Percentiles rank a stretch among this genome's conserved stretches.
phyloP scores from a whole-genome alignment of 2,113 vertebrate genomes.

The Mormyrus iriodes region DNA sequence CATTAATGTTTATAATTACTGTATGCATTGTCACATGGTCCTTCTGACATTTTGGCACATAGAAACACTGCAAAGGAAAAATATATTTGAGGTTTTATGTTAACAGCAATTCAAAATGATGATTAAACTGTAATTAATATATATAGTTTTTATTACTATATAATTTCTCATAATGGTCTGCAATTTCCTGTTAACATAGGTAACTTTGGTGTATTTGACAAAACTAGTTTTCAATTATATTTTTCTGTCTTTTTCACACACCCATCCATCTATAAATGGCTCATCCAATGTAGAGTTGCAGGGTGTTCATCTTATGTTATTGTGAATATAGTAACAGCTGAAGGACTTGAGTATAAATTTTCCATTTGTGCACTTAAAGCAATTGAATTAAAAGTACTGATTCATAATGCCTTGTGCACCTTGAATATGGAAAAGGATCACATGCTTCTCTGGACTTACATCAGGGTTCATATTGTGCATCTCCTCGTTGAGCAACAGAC shows the following conservation, averaged over 20 bases:
- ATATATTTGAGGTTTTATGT: not conserved
- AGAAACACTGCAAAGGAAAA: constrained; percentile 74
- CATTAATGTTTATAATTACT: constrained; percentile 73
- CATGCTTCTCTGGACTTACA: constrained; percentile 55
- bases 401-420: not conserved
- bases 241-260: not conserved
- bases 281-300: not conserved
- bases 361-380: not conserved
- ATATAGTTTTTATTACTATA: not conserved
- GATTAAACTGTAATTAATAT: not conserved
- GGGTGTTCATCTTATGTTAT: not conserved
- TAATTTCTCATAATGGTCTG: not conserved
- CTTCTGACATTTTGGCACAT: constrained; percentile 82
- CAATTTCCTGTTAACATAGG: not conserved
- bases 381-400: not conserved
- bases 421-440: not conserved
- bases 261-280: not conserved
- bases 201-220: not conserved
- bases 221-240: not conserved
- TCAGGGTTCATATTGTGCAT: constrained; percentile 79
- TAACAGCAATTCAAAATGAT: not conserved
- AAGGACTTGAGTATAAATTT: not conserved
- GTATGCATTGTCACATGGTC: constrained; percentile 71
- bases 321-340: not conserved
- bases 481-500: constrained; percentile 84